A percentile compares a stretch with the other conserved stretches of the same genome.
Conservation (phyloP, 2,113 vertebrate species). For the Brienomyrus brachyistius region DNA sequence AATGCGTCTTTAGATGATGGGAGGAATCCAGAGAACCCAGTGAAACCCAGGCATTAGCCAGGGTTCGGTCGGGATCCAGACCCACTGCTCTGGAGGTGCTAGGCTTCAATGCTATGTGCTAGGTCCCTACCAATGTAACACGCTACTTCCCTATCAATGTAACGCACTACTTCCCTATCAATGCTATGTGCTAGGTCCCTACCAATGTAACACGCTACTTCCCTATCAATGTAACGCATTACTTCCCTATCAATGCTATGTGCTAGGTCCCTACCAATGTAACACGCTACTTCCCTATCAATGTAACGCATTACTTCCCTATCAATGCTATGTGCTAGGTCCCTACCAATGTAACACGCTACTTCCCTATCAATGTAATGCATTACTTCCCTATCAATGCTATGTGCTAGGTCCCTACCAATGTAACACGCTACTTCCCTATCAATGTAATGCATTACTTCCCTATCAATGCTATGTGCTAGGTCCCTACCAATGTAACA, state of each 20-base stretch:
- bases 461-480: no score
- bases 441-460: no score
- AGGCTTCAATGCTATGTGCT: background rate
- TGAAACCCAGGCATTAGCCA: background rate
- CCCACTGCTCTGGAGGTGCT: background rate
- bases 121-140: background rate
- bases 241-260: no score
- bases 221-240: no score
- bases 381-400: background rate
- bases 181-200: background rate
- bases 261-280: no score
- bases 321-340: background rate
- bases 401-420: background rate
- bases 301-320: background rate
- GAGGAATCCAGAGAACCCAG: background rate
- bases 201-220: no score
- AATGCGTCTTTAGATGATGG: background rate
- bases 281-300: no score
- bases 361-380: background rate
- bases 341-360: no score
- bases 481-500: no score
- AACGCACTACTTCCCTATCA: fast-evolving
- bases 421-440: no score
- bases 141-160: fast-evolving
- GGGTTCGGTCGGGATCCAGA: background rate